These are phyloP conservation scores for Martes flavigula DNA, from an alignment of 2,797 vertebrate species.

Conservation along the genomic window DNA sequence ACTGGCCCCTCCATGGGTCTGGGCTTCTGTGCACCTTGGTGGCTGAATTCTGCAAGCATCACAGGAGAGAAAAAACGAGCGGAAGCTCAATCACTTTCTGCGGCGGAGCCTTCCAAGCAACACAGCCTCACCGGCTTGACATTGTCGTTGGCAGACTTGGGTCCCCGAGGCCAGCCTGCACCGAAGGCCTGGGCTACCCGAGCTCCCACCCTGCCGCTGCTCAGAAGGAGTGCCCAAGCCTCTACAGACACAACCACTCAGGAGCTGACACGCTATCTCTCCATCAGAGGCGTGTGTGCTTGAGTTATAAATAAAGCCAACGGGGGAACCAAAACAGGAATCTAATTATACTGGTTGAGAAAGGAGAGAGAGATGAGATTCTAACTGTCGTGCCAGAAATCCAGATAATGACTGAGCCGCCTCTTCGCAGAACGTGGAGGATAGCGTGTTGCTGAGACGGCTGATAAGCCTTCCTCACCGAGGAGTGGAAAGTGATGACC, in stretches of 20 bases:
- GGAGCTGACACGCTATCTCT: not conserved
- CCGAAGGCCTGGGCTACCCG: accelerated
- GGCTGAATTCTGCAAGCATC: not conserved
- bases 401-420: not conserved
- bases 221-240: not conserved
- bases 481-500: not conserved
- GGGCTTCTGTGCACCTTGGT: not conserved
- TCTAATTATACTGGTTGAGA: not conserved
- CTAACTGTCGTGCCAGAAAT: too few species aligned
- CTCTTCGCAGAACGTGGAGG: not conserved
- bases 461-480: accelerated
- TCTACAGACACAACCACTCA: too few species aligned
- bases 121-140: accelerated
- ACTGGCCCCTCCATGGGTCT: accelerated
- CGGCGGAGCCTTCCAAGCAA: not conserved
- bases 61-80: not conserved
- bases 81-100: too few species aligned
- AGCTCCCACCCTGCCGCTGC: not conserved
- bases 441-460: accelerated
- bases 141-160: accelerated
- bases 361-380: not conserved
- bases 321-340: not conserved
- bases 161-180: not conserved
- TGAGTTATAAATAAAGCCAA: not conserved
- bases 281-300: not conserved